Evolutionary conservation across 2,888 invertebrate genomes (phyloP), one percentile per base, ranked within the genome.

Genomic region (Chaitophorus viminalis): DNA sequence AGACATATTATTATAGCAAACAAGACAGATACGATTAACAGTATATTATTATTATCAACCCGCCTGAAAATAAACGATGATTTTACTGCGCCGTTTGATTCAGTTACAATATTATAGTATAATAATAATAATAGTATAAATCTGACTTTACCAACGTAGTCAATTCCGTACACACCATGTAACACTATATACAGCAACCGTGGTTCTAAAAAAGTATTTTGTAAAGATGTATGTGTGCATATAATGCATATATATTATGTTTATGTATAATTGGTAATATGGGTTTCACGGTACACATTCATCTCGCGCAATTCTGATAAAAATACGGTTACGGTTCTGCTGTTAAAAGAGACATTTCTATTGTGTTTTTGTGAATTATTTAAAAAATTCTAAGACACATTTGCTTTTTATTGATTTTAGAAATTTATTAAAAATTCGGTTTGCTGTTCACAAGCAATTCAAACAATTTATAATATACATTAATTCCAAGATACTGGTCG

Each of bases 371-470:
- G 6, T 60, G 60, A 60, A 60, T 60, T 60, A 60, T 60, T 60
- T 60, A 25, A 60, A 68, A 70, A 70, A 70, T 70, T 29, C 70
- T 31, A 70, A 31, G 25, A 4, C 31, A 1, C 70, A 11, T 70
- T 31, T 52, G 9, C 31, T 25, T 1, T 65, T 39, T 60, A 29
- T 84, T 39, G 83, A 75, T 76, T 75, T 76, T 74, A 31, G n/a
- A 65, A 75, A 65, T 76, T 84, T 84, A 65, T 65, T 65, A 39
- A 75, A 82, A 74, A 74, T 74, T 74, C 54, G n/a, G 54, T 60
- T 65, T 65, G 31, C 46, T 74, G 31, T 65, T 76, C 36, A 39
- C 75, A 39, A 75, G 60, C 29, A 65, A 76, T 65, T 75, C 39
- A 75, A 75, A 75, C 75, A 29, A 60, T 76, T 76, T 75, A 75